Conservation (phyloP, 2,888 invertebrate genomes). For the Odontocerum albicorne region DNA sequence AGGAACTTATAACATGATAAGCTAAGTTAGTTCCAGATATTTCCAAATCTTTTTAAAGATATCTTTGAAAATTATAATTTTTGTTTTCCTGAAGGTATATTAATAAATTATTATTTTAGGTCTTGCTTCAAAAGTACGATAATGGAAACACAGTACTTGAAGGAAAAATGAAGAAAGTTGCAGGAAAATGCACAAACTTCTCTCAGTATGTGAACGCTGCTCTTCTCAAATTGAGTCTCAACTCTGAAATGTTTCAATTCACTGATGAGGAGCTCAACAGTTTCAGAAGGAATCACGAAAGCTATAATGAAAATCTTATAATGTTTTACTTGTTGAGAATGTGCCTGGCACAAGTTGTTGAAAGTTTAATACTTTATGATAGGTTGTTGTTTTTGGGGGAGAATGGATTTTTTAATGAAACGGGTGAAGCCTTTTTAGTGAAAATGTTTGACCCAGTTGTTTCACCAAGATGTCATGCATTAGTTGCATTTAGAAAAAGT, state of each 20-base stretch:
- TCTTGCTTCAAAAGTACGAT: constrained; percentile 45
- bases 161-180: constrained; percentile 63
- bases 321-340: constrained; percentile 78
- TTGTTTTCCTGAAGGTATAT: background rate
- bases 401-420: constrained; percentile 51
- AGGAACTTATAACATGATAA: too few relatives aligned
- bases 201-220: constrained; percentile 70
- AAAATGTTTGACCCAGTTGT: constrained; percentile 81
- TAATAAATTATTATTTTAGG: constrained; percentile 42
- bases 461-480: constrained; percentile 81
- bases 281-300: constrained; percentile 45
- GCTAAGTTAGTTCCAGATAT: too few relatives aligned
- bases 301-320: constrained; percentile 61
- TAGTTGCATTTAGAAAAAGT: constrained; percentile 57
- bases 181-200: constrained; percentile 65
- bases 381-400: constrained; percentile 76
- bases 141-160: constrained; percentile 44
- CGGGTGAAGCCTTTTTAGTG: constrained; percentile 63
- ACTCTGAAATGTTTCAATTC: constrained; percentile 49
- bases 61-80: too few relatives aligned
- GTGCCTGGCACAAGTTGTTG: constrained; percentile 77
- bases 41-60: too few relatives aligned
- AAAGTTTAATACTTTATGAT: constrained; percentile 81
- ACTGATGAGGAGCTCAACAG: constrained; percentile 48
- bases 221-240: constrained; percentile 61